Evolutionary conservation across 1,140 invertebrate species (phyloP).

Genomic region (Pseudomyrmex sp.): DNA sequence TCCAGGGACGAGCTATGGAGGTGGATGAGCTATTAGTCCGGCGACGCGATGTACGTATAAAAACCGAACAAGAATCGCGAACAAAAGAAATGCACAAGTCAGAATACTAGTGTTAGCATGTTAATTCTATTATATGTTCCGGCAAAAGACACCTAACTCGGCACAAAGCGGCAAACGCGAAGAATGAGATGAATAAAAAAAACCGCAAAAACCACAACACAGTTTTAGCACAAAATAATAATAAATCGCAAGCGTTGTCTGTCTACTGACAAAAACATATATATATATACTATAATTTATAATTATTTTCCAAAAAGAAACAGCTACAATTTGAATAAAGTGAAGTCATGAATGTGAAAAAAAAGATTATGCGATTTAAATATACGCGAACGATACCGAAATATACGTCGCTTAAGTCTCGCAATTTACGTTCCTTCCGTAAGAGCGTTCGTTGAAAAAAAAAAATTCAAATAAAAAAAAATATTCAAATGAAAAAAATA

Average conservation of each 20-base stretch:
- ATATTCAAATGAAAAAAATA: slow-evolving; percentile 17
- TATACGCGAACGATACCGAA: no score
- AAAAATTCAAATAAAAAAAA: neutral
- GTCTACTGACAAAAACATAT: neutral
- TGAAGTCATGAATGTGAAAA: no score
- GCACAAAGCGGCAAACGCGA: neutral
- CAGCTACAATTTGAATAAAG: no score
- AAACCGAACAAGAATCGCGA: neutral
- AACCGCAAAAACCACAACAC: neutral
- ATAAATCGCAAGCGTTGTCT: neutral
- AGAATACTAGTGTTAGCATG: slow-evolving; percentile 29
- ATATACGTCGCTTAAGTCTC: no score
- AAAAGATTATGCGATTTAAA: neutral
- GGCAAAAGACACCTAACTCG: neutral
- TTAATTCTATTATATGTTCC: slow-evolving; percentile 31
- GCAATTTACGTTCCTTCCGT: neutral
- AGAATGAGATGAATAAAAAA: neutral
- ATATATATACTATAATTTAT: neutral
- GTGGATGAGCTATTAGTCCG: neutral
- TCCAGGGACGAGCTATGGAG: slow-evolving; percentile 13
- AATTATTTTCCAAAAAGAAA: no score
- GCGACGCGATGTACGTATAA: neutral
- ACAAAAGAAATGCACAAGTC: slow-evolving; percentile 57
- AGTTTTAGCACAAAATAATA: neutral
- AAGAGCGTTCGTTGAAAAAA: neutral